These are phyloP conservation scores for Serranus cabrilla DNA, from an alignment of 2,797 vertebrate species.

Conservation along the genomic window DNA sequence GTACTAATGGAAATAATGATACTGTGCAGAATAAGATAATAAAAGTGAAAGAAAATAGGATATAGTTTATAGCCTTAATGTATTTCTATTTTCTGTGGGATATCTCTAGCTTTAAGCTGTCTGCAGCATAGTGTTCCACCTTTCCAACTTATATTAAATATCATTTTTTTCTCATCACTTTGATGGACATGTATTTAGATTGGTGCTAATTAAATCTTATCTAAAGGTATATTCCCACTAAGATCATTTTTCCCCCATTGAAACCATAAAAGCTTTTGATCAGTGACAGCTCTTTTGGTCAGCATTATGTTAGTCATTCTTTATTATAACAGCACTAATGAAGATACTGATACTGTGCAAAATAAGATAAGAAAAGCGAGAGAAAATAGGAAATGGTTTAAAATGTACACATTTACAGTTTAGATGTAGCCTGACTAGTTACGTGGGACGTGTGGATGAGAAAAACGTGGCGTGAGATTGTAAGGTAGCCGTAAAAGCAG, in stretches of 20 bases:
- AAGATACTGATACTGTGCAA: slow-evolving; percentile 14
- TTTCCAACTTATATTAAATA: slow-evolving; percentile 63
- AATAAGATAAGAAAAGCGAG: neutral
- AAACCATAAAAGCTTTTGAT: slow-evolving; percentile 60
- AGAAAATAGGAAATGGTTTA: no score
- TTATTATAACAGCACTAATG: slow-evolving; percentile 7
- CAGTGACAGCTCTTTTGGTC: slow-evolving; percentile 47
- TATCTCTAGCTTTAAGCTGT: slow-evolving; percentile 53
- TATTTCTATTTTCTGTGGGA: slow-evolving; percentile 41
- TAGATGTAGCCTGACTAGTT: slow-evolving; percentile 43
- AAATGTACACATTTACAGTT: slow-evolving; percentile 53
- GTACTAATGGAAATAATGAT: neutral
- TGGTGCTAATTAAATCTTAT: slow-evolving; percentile 64
- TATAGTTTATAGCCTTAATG: slow-evolving; percentile 21
- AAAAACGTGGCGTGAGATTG: slow-evolving; percentile 45
- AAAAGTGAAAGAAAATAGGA: no score
- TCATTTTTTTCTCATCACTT: slow-evolving; percentile 66
- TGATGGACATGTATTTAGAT: slow-evolving; percentile 66
- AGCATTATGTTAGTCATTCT: slow-evolving; percentile 32
- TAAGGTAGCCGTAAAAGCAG: slow-evolving; percentile 66
- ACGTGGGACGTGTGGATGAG: slow-evolving; percentile 32
- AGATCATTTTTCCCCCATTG: slow-evolving; percentile 27
- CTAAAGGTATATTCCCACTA: slow-evolving; percentile 54
- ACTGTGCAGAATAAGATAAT: no score
- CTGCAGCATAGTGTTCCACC: slow-evolving; percentile 38